Base-by-base conservation (phyloP, 2,113 vertebrate species). In the Saguinus midas region DNA sequence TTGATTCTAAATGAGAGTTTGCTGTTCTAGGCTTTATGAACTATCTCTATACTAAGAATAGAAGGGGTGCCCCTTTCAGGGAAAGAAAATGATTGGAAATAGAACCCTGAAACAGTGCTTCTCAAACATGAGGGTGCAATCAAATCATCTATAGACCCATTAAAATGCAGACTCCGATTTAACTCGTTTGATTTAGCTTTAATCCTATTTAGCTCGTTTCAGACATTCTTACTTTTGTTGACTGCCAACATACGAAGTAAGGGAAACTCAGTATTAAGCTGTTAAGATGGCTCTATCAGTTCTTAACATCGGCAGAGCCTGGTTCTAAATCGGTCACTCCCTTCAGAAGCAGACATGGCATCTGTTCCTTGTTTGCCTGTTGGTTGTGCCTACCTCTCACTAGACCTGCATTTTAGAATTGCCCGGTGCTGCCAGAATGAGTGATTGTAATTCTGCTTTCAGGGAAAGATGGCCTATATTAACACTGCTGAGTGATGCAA, bases 361-460 rank as follows among this genome's bases (percentile, higher is more conserved):
- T 73, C 76, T 83, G 43, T 37, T 95, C 82, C 92, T 88, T 91
- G 95, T 97, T 97, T 96, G 96, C 97, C 98, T 97, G 61, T 64
- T 64, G 61, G 85, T 96, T 96, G 50, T 90, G 85, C 90, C 96
- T 91, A 87, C 97, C 92, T 66, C 89, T 94, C 43, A 70, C 16
- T 6, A 98, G 97, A 97, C 85, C 82, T 97, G 95, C 80, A 90
- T 89, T 96, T 90, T 97, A 97, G 90, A 91, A 76, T 94, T 95
- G 95, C 92, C 96, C 97, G 97, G 96, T 92, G 93, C 93, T 98
- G 95, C 78, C 91, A 48, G 93, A 96, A 91, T 95, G 97, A 93
- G 61, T 64, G 61, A 64, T 6, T 64, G 61, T 89, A 94, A 96
- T 98, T 98, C 95, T 98, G 96, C 98, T 98, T 98, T 98, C 97